Conservation (phyloP, 2,797 vertebrate genomes). For the Propithecus perrieri region DNA sequence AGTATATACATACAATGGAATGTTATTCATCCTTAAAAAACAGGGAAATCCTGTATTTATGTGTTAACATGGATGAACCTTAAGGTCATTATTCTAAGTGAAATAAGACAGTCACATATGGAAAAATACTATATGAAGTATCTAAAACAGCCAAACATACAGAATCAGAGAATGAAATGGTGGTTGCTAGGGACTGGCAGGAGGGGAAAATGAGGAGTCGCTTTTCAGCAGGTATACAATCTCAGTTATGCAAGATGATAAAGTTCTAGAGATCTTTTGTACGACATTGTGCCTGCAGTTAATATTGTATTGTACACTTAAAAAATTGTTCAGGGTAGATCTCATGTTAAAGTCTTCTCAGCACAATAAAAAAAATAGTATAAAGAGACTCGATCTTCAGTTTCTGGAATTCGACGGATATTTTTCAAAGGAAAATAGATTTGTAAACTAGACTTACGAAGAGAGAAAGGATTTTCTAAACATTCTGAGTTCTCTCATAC, state of each 20-base stretch:
- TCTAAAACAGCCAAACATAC: background rate
- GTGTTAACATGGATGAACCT: background rate
- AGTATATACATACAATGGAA: background rate
- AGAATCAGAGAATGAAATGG: background rate
- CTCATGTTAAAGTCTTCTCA: background rate
- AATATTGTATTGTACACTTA: background rate
- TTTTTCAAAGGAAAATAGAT: background rate
- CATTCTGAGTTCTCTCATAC: background rate
- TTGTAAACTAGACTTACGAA: background rate
- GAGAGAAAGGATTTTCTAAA: background rate
- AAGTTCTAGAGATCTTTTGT: background rate
- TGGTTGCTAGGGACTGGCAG: background rate
- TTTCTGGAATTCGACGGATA: background rate
- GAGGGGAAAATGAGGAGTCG: background rate
- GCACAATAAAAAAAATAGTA: background rate
- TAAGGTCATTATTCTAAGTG: background rate
- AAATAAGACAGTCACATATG: background rate
- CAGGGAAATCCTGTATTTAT: background rate
- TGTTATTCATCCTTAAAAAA: background rate
- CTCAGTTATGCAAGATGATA: background rate
- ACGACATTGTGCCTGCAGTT: background rate
- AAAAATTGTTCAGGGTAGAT: background rate
- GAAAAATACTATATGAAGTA: background rate
- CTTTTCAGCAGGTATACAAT: background rate
- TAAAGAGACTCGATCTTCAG: background rate